Base-by-base conservation (phyloP, 2,797 vertebrate genomes). In the Galaxias olidus region DNA sequence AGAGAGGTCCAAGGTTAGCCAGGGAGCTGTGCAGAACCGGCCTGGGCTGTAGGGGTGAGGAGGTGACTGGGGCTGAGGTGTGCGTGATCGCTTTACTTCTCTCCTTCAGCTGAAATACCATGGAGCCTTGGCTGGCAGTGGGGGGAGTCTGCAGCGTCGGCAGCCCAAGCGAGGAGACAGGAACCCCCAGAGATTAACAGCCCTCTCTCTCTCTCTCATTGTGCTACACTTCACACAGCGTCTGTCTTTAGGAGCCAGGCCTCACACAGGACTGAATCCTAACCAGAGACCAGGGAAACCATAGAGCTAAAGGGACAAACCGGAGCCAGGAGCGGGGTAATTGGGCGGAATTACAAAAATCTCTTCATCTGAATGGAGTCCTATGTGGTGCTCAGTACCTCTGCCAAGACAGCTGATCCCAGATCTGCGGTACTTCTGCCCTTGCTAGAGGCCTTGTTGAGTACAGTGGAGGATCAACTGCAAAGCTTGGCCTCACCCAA, bases 31-130 rank as follows among this genome's bases (percentile, higher is more conserved):
- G 4, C 55, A n/a, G 8, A 15, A n/a, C 17, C 4, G n/a, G n/a
- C 20, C 30, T 53, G 56, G 42, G 48, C 50, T 66, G 62, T 61
- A 51, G 60, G 43, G 56, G 57, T 72, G 61, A 69, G 58, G 62
- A 75, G 68, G 56, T 76, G 71, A 72, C 69, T 42, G 58, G 57
- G 64, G 75, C 57, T 62, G 59, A 43, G 53, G 74, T 70, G 76
- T 46, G 75, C 72, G 61, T 74, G 75, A 80, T 81, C 76, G 82
- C 79, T 86, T 82, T 73, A 79, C 75, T 76, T 73, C 75, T 82
- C 69, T 81, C 72, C 70, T 81, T 70, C 41, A 51, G 60, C 63
- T 77, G 57, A 80, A 76, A 73, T 62, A 58, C 61, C 66, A 65
- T 65, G 61, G 65, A 73, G 57, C 58, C 70, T 58, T 60, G 46